Conservation (phyloP, 2,888 invertebrate species). For the Tribolium freemani region DNA sequence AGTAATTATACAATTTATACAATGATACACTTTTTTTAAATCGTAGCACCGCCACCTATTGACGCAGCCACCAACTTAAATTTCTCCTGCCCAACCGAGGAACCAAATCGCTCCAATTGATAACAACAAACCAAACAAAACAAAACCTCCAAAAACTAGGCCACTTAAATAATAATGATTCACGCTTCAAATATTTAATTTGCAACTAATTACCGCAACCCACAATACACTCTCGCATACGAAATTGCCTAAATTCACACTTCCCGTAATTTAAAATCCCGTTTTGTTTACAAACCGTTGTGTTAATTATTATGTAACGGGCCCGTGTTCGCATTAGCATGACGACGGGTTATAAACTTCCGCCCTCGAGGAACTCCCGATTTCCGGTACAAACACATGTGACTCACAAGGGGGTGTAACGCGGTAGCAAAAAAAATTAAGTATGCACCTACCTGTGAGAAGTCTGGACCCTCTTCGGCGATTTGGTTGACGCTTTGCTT, state of each 20-base stretch:
- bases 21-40: too few species aligned
- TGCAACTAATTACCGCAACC: neutral
- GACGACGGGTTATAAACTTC: constrained; percentile 23
- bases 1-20: too few species aligned
- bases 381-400: constrained; percentile 23
- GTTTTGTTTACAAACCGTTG: constrained; percentile 19
- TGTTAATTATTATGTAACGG: constrained; percentile 20
- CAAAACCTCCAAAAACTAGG: too few species aligned
- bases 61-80: too few species aligned
- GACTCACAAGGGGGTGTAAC: constrained; percentile 20
- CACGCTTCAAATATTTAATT: neutral
- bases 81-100: too few species aligned
- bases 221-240: neutral
- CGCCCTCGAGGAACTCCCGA: constrained; percentile 33
- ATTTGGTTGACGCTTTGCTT: constrained; percentile 7
- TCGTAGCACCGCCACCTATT: too few species aligned
- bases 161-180: too few species aligned
- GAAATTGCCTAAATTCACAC: constrained; percentile 3
- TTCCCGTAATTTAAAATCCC: constrained; percentile 2
- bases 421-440: constrained; percentile 3
- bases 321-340: constrained; percentile 4
- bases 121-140: neutral
- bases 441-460: constrained; percentile 1
- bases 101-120: neutral
- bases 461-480: constrained; percentile 10